phyloP scores from a whole-genome alignment of 2,113 vertebrate genomes.

The Ictalurus furcatus region DNA sequence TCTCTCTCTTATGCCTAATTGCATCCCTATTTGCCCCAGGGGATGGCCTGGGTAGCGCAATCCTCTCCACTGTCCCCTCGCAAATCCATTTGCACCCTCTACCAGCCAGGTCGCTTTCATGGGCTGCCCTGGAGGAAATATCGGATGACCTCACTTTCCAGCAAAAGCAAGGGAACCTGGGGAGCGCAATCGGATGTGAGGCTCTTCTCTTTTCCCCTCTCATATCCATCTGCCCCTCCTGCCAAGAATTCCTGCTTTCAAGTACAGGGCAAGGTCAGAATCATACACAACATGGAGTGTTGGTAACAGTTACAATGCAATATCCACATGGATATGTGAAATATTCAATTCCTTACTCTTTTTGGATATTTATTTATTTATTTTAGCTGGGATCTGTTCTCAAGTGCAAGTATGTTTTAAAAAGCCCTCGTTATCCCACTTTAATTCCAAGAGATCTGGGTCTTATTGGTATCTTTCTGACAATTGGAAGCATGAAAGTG shows the following conservation, averaged over 20 bases:
- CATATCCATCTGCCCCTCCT: slow-evolving; percentile 51
- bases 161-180: slow-evolving; percentile 67
- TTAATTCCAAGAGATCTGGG: slow-evolving; percentile 28
- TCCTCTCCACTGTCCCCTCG: slow-evolving; percentile 48
- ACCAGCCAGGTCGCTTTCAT: slow-evolving; percentile 70
- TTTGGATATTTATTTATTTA: background rate
- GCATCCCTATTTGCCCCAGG: slow-evolving; percentile 63
- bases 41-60: slow-evolving; percentile 63
- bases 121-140: slow-evolving; percentile 78
- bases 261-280: slow-evolving; percentile 75
- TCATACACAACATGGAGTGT: slow-evolving; percentile 54
- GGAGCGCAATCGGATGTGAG: slow-evolving; percentile 54
- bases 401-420: slow-evolving; percentile 24
- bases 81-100: slow-evolving; percentile 69
- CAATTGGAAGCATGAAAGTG: slow-evolving; percentile 35
- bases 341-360: background rate
- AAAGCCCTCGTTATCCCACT: slow-evolving; percentile 25
- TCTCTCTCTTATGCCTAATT: slow-evolving; percentile 69
- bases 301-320: slow-evolving; percentile 10
- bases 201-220: slow-evolving; percentile 54
- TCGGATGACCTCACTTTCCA: slow-evolving; percentile 73
- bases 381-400: slow-evolving; percentile 18
- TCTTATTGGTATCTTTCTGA: slow-evolving; percentile 37
- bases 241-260: slow-evolving; percentile 73
- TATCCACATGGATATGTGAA: slow-evolving; percentile 8